A percentile compares a stretch with the other conserved stretches of the same genome.
Evolutionary conservation across 2,113 vertebrate species (phyloP).

Genomic region (Odontophorus gujanensis): DNA sequence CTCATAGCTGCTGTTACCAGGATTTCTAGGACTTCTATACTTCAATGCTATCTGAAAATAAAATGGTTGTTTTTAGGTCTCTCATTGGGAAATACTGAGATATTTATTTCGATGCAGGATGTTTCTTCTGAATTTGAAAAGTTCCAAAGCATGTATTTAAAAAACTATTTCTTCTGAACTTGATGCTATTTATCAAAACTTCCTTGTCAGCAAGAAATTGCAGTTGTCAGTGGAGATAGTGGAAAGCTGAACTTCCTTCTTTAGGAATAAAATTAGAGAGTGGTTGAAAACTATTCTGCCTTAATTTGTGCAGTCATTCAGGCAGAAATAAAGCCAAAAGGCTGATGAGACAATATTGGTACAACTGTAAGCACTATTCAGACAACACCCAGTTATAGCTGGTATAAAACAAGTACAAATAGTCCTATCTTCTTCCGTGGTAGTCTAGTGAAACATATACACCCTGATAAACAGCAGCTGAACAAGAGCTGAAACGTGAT

Average conservation of each 20-base stretch:
- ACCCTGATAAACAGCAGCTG: accelerated
- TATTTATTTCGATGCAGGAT: background rate
- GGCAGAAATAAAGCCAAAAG: background rate
- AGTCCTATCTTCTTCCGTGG: background rate
- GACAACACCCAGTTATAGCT: background rate
- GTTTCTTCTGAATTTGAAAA: constrained; percentile 28
- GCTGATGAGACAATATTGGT: background rate
- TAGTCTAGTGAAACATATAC: background rate
- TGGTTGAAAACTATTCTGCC: background rate
- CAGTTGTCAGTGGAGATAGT: background rate
- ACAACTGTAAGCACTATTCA: background rate
- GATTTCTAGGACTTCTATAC: background rate
- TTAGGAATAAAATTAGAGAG: background rate
- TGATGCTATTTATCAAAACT: background rate
- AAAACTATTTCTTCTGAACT: background rate
- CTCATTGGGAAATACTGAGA: background rate
- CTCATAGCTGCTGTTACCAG: background rate
- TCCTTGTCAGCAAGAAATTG: background rate
- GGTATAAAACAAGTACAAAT: background rate
- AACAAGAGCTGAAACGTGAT: background rate
- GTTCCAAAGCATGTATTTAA: background rate
- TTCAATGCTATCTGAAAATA: background rate
- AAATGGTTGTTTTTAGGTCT: background rate
- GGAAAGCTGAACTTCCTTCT: background rate
- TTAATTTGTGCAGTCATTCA: background rate